Evolutionary conservation across 2,888 invertebrate genomes (phyloP).

Genomic region (Byasa hedistus): DNA sequence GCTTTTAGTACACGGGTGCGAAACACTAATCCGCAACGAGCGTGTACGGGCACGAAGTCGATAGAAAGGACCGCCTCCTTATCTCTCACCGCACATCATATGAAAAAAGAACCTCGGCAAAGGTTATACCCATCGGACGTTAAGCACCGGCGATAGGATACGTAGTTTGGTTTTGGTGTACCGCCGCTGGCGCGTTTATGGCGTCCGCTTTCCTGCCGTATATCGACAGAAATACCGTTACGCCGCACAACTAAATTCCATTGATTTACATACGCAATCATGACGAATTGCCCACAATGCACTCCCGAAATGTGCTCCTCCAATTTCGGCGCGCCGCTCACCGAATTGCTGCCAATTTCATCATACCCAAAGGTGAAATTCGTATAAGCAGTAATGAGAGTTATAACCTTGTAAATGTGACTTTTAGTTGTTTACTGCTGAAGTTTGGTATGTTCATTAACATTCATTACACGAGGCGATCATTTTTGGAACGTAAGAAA

Average conservation of each 20-base stretch:
- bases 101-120: constrained; percentile 38
- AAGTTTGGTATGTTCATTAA: constrained; percentile 11
- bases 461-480: background rate
- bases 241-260: constrained; percentile 71
- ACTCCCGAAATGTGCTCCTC: constrained; percentile 59
- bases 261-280: constrained; percentile 78
- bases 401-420: constrained; percentile 11
- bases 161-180: constrained; percentile 46
- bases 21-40: constrained; percentile 24
- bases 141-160: constrained; percentile 45
- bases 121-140: constrained; percentile 36
- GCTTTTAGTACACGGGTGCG: constrained; percentile 23
- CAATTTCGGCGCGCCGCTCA: constrained; percentile 39
- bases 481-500: background rate
- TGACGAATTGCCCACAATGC: constrained; percentile 75
- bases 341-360: constrained; percentile 45
- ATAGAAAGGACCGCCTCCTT: background rate
- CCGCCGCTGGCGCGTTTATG: constrained; percentile 75
- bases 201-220: constrained; percentile 76
- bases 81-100: background rate
- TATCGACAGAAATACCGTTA: constrained; percentile 78
- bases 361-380: constrained; percentile 29
- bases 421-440: background rate
- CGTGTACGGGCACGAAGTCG: constrained; percentile 22
- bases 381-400: background rate